phyloP scores from a whole-genome alignment of 1,140 invertebrate genomes.

The Neotoxoptera formosana region DNA sequence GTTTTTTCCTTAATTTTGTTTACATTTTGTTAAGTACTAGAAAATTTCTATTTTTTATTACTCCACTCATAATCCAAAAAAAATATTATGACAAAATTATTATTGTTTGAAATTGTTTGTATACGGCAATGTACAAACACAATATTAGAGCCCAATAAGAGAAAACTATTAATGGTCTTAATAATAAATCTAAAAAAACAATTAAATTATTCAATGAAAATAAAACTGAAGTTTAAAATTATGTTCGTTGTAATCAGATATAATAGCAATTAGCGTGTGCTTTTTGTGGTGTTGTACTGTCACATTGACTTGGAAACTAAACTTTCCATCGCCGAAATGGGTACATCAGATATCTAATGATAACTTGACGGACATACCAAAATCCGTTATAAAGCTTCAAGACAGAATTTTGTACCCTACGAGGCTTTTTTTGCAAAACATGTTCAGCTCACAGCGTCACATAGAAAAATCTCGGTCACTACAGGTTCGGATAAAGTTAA shows the following conservation, averaged over 20 bases:
- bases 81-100: not conserved
- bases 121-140: no score
- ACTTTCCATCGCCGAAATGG: constrained; percentile 5
- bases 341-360: not conserved
- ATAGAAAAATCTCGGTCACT: constrained; percentile 25
- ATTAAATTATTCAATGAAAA: not conserved
- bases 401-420: not conserved
- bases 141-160: not conserved
- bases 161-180: not conserved
- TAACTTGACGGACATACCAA: constrained; percentile 3
- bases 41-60: not conserved
- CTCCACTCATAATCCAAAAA: not conserved
- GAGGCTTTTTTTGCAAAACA: not conserved
- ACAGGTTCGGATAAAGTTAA: not conserved
- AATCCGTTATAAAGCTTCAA: constrained; percentile 4
- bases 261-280: not conserved
- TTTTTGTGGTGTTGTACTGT: not conserved
- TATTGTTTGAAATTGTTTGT: not conserved
- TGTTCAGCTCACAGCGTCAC: not conserved
- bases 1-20: no score
- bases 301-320: not conserved
- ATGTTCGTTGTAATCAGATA: not conserved
- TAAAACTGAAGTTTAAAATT: not conserved
- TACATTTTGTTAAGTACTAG: no score
- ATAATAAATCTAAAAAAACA: not conserved